Base-by-base conservation (phyloP, 2,888 invertebrate genomes). In the Calliphora vomitoria region DNA sequence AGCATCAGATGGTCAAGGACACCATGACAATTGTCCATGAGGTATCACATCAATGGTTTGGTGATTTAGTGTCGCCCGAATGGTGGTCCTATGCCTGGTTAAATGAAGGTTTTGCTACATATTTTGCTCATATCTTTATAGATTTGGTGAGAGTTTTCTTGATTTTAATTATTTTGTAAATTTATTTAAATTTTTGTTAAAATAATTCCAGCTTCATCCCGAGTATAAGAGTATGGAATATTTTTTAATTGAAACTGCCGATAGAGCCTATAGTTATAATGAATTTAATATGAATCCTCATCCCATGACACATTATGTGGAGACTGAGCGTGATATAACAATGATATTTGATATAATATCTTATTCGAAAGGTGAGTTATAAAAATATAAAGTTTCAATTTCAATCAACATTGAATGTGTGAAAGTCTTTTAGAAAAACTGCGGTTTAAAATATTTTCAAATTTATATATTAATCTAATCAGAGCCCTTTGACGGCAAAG, bases 1-100 rank as follows among this genome's bases (percentile, higher is more conserved):
- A 94, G 66, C 87, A 89, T 18, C 89, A 89, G 8, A 83, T 80
- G 0, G 78, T 91, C 0, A 91, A 90, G 75, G 90, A 94, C 89
- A 94, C 94, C 1, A 91, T 95, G 6, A 94, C 95, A 55, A 95
- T 95, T 60, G 94, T 94, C 71, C 95, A 95, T 89, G 95, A 95
- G 90, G 95, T 95, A 79, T 94, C 94, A 0, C 98, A 98, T 92
- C 96, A 96, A 94, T 97, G 97, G 97, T 97, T 97, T 90, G 97
- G 97, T 0, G 96, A 97, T 91, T 94, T 96, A 89, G 96, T 97
- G 0, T 95, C 96, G 0, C 95, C 96, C 0, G 93, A 94, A 38
- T 97, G 96, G 94, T 97, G 97, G 97, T 95, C 95, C 0, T 96
- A 95, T 89, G 95, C 96, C 0, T 97, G 97, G 96, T 92, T 97